Percentiles rank a stretch among this genome's conserved stretches.
Conservation (phyloP, 2,797 vertebrate species). For the Pseudochirops corinnae region DNA sequence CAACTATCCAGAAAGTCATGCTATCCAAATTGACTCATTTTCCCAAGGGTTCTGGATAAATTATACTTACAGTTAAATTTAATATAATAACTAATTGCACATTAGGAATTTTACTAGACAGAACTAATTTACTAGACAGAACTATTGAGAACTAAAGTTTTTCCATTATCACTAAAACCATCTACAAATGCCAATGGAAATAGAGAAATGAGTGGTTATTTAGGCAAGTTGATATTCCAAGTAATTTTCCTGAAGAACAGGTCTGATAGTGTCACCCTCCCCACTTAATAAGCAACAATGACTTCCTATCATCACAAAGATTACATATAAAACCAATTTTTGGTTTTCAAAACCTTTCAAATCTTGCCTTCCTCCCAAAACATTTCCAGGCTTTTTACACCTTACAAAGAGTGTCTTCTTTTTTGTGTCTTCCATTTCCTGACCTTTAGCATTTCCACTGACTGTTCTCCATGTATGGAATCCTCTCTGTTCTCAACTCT, state of each 20-base stretch:
- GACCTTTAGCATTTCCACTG: background rate
- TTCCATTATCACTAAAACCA: background rate
- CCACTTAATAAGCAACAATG: background rate
- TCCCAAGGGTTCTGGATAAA: background rate
- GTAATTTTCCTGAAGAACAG: background rate
- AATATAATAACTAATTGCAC: background rate
- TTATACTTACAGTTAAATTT: background rate
- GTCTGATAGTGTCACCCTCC: background rate
- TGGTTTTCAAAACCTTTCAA: background rate
- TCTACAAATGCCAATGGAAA: background rate
- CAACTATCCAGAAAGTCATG: background rate
- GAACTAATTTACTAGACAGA: background rate
- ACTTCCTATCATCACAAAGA: background rate
- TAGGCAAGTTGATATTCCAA: background rate
- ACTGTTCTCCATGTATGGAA: background rate
- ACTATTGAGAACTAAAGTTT: background rate
- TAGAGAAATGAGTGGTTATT: background rate
- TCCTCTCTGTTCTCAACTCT: background rate
- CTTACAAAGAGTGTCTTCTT: background rate
- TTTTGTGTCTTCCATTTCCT: background rate
- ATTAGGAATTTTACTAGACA: background rate
- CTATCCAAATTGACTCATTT: background rate
- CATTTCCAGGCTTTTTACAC: background rate
- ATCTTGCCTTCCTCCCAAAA: background rate
- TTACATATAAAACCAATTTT: background rate